Evolutionary conservation across 2,113 vertebrate genomes (phyloP).

Genomic region (Thermophis baileyi): DNA sequence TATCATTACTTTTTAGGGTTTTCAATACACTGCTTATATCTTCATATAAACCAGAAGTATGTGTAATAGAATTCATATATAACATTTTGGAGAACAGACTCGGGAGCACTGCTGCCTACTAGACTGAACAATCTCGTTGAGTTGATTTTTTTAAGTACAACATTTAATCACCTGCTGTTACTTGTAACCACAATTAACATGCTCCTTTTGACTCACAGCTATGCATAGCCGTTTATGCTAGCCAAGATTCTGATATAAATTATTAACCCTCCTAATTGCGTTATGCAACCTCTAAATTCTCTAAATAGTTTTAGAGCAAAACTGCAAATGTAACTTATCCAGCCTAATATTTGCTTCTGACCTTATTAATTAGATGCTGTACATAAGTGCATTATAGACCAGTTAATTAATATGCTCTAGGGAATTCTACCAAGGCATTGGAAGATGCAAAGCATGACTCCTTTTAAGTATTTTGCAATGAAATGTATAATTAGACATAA

Average conservation of each 20-base stretch:
- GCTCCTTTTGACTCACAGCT: not conserved
- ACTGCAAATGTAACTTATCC: not conserved
- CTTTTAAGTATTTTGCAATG: not conserved
- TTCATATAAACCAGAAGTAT: not conserved
- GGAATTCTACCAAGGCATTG: not conserved
- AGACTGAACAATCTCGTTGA: no score
- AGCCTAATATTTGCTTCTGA: not conserved
- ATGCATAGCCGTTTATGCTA: not conserved
- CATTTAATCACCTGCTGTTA: not conserved
- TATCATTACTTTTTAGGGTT: no score
- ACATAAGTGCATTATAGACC: not conserved
- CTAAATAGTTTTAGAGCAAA: not conserved
- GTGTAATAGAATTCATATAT: not conserved
- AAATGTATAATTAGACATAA: conserved; percentile 12
- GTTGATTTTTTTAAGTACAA: not conserved
- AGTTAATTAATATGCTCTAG: conserved; percentile 12
- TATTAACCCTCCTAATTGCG: not conserved
- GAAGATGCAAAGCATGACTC: not conserved
- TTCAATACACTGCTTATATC: no score
- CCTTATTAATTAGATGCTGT: not conserved
- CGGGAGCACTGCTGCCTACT: not conserved
- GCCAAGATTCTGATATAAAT: not conserved
- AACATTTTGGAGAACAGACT: not conserved
- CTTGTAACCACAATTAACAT: not conserved
- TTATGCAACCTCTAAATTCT: not conserved